Conservation (phyloP, 2,888 invertebrate genomes). For the Yponomeuta sedellus region DNA sequence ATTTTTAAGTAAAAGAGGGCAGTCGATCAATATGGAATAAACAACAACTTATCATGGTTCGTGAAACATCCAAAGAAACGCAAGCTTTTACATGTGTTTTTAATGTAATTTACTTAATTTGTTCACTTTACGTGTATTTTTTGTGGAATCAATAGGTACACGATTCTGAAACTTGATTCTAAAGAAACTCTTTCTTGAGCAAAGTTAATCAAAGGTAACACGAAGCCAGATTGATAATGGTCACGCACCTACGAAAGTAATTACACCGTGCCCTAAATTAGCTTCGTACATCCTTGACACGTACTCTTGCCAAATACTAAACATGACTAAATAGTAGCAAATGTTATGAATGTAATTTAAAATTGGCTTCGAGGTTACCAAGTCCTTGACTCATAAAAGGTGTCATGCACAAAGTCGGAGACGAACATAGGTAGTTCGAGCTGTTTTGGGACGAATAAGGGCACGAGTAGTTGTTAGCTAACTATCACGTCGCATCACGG, state of each 20-base stretch:
- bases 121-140: no score
- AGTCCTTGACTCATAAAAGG: constrained; percentile 9
- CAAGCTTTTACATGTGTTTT: no score
- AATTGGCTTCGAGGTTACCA: constrained; percentile 5
- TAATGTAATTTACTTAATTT: no score
- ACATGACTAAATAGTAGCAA: neutral
- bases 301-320: neutral
- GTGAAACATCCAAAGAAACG: no score
- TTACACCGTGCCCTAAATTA: neutral
- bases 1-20: no score
- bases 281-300: neutral
- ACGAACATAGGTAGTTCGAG: neutral
- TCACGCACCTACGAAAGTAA: neutral
- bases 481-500: neutral
- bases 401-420: neutral
- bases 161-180: no score
- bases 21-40: no score
- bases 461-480: neutral
- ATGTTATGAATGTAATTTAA: neutral
- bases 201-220: no score
- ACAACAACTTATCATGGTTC: no score
- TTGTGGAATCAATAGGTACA: no score
- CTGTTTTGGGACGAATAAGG: neutral
- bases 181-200: no score
- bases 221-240: neutral